Percentiles rank a stretch among this genome's conserved stretches.
These are phyloP conservation scores for Gonioctena quinquepunctata DNA, from an alignment of 1,140 invertebrate genomes.

Conservation along the genomic window DNA sequence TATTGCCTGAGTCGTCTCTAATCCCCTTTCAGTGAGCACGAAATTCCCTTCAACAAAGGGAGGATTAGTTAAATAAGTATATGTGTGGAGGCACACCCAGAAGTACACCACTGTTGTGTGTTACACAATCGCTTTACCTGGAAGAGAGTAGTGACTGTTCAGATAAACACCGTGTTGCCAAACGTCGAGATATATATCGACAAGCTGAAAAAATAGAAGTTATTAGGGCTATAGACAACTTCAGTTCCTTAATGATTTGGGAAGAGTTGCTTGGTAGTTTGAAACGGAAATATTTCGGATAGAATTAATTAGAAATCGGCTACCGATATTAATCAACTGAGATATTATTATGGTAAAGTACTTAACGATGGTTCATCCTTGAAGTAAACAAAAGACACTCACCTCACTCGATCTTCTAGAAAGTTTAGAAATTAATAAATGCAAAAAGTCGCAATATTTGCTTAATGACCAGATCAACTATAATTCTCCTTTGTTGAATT, in stretches of 20 bases:
- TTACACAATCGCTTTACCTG: neutral
- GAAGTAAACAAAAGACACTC: no score
- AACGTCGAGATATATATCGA: neutral
- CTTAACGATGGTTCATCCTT: no score
- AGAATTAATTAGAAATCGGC: no score
- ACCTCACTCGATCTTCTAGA: no score
- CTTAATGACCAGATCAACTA: no score
- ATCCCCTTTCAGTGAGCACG: neutral
- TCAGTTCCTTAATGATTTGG: neutral
- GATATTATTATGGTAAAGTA: no score
- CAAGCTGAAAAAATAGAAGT: neutral
- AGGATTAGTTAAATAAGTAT: neutral
- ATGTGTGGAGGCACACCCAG: neutral
- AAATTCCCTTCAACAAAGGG: neutral
- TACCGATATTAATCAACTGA: no score
- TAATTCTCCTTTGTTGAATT: no score
- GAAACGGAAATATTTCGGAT: neutral
- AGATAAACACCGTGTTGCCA: neutral
- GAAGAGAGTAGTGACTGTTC: neutral
- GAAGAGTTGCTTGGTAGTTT: neutral
- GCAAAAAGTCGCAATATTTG: no score
- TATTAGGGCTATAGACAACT: no score
- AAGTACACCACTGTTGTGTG: neutral
- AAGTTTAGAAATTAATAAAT: no score
- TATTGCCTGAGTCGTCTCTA: neutral